Base-by-base conservation (phyloP, 2,888 invertebrate species). In the Drosophila austrosaltans region DNA sequence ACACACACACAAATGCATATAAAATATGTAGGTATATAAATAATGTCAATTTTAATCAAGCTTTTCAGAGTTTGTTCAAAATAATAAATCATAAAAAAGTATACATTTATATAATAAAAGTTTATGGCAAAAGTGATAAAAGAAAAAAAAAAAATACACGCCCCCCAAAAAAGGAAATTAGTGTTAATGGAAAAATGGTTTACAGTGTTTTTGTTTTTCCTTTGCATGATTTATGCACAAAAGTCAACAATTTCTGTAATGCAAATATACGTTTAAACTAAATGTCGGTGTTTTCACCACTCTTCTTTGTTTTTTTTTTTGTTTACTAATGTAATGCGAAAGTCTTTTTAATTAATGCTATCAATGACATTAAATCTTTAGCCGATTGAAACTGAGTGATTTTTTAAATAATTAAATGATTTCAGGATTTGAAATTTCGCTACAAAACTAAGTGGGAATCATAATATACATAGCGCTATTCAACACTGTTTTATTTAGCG, bases 21-120 rank as follows among this genome's bases (percentile, higher is more conserved):
- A 40, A 48, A 2, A 20, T 48, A 48, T 40, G 40, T 40, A 40
- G 12, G 40, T 40, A 74, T 32, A 57, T 57, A 39, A 39, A 39
- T 57, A 39, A 57, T 57, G 57, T 57, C 57, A 32, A 39, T 57
- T 57, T 57, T 57, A 57, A 57, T 57, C 57, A 57, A 57, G 57
- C 39, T 57, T 57, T 56, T 32, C 30, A 56, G 12, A 30, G 16
- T 56, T 30, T 32, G 36, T 12, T 48, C 5, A 3, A 32, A 32
- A 39, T 57, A 39, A 57, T 57, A 57, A 57, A 57, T 57, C 57
- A 57, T 57, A 39, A 57, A 10, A 57, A 39, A 22, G 16, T 32
- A 54, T 30, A 30, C n/a, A 56, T 56, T 16, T 32, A 22, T 36
- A 57, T 48, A 48, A 48, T 48, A 48, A 48, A 48, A 48, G 8